phyloP scores from a whole-genome alignment of 2,888 invertebrate species.

The Synanthedon andrenaeformis region DNA sequence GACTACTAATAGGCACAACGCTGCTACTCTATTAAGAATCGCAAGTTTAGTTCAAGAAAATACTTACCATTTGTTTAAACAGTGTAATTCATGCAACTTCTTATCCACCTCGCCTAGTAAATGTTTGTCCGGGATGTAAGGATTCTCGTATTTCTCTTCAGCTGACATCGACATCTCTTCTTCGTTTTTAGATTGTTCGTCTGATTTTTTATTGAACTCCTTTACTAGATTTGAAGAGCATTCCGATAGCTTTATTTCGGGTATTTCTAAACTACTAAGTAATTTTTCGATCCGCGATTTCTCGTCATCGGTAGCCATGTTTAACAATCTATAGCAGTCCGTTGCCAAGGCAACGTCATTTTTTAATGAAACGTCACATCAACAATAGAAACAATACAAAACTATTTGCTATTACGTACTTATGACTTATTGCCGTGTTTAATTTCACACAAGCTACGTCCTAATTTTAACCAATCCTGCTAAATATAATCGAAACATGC shows the following conservation, averaged over 20 bases:
- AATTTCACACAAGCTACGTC: not conserved
- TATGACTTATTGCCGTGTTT: not conserved
- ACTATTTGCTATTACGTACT: not conserved
- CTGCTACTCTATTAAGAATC: no score
- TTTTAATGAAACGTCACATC: not conserved
- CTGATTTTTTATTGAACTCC: constrained; percentile 35
- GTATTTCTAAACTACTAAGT: constrained; percentile 41
- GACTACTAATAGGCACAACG: no score
- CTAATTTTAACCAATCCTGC: not conserved
- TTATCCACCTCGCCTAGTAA: constrained; percentile 43
- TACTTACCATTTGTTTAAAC: constrained; percentile 32
- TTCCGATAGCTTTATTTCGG: constrained; percentile 45
- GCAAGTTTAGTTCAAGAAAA: not conserved
- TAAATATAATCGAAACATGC: not conserved
- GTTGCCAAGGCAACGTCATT: constrained; percentile 14
- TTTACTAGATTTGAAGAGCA: constrained; percentile 38
- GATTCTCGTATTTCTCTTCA: constrained; percentile 30
- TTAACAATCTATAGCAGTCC: not conserved
- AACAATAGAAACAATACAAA: not conserved
- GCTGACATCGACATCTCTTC: constrained; percentile 9
- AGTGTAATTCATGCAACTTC: constrained; percentile 32
- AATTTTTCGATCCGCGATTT: constrained; percentile 46
- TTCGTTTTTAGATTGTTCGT: constrained; percentile 28
- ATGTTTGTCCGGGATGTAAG: constrained; percentile 35
- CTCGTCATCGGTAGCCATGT: constrained; percentile 56